phyloP scores from a whole-genome alignment of 2,888 invertebrate genomes.

The Barypeithes pellucidus region DNA sequence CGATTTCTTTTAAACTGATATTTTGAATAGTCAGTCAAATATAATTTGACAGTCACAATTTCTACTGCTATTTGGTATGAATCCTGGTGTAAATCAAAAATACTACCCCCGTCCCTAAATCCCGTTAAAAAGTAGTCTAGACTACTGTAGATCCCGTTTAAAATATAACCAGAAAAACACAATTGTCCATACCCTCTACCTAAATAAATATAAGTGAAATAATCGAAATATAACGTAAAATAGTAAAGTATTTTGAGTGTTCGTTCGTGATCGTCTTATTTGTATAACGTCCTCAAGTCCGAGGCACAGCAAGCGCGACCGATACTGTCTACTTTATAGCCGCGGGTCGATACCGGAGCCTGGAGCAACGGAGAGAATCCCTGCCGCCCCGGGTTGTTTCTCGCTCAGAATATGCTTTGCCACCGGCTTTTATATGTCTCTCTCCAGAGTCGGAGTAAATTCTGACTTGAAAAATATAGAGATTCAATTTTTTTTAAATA shows the following conservation, averaged over 20 bases:
- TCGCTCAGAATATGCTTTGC: constrained; percentile 22
- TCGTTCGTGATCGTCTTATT: constrained; percentile 16
- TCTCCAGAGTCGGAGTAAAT: constrained; percentile 36
- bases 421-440: constrained; percentile 43
- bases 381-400: constrained; percentile 43
- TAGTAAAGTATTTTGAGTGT: constrained; percentile 13
- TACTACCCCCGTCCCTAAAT: too few relatives aligned
- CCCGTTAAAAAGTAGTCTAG: too few relatives aligned
- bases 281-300: constrained; percentile 32
- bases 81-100: too few relatives aligned
- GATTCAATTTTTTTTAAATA: too few relatives aligned
- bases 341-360: constrained; percentile 50
- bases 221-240: constrained; percentile 3
- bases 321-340: constrained; percentile 32
- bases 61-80: too few relatives aligned
- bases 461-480: background rate
- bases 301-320: constrained; percentile 34
- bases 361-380: constrained; percentile 44
- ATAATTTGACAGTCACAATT: too few relatives aligned
- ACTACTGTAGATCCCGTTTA: too few relatives aligned
- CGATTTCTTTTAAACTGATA: too few relatives aligned
- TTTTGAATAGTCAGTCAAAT: too few relatives aligned
- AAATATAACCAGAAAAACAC: too few relatives aligned
- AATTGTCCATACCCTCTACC: too few relatives aligned
- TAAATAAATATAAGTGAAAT: too few relatives aligned